Evolutionary conservation across 2,888 invertebrate species (phyloP), one percentile per base, ranked within the genome.

Genomic region (Dryocosmus kuriphilus): DNA sequence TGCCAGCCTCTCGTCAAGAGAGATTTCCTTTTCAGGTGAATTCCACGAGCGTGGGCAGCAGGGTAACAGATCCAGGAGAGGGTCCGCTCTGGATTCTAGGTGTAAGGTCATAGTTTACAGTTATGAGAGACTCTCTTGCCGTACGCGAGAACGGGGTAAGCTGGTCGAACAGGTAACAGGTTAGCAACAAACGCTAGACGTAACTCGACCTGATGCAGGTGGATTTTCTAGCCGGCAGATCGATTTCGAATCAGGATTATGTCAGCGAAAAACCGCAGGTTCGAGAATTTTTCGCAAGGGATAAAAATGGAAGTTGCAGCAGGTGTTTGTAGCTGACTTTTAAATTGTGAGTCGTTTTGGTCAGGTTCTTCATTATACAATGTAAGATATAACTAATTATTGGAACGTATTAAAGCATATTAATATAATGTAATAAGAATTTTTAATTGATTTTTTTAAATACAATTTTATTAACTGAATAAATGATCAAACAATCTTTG

Each of bases 1-100:
- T n/a, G 46, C 24, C 74, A 63, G 71, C 55, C 71, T 80, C 76
- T 80, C 83, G 77, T 80, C 83, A 83, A 85, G 84, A 81, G 85
- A 85, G 86, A 89, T 89, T 89, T 89, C 89, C 89, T 89, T 89
- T 89, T 89, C 89, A 89, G 89, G 89, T 89, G 88, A 89, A 89
- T 88, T 88, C 84, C 84, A 76, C 85, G 85, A 89, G 88, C 88
- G 89, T 87, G 84, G 87, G 87, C 84, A 89, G 85, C 89, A 89
- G 89, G 89, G 79, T 83, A 87, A 77, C 89, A 89, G 84, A 75
- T 73, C 61, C 61, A 71, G 57, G 75, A 84, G 85, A 82, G 83
- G 82, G 86, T 85, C 76, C 8, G 76, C 81, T 82, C 83, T 81
- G 81, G 35, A 22, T 62, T 55, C 65, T 74, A 77, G 65, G 83